A percentile compares a stretch with the other conserved stretches of the same genome.
These are phyloP conservation scores for Crossaster papposus DNA, from an alignment of 53 echinoderm and acorn worm species.

Conservation along the genomic window DNA sequence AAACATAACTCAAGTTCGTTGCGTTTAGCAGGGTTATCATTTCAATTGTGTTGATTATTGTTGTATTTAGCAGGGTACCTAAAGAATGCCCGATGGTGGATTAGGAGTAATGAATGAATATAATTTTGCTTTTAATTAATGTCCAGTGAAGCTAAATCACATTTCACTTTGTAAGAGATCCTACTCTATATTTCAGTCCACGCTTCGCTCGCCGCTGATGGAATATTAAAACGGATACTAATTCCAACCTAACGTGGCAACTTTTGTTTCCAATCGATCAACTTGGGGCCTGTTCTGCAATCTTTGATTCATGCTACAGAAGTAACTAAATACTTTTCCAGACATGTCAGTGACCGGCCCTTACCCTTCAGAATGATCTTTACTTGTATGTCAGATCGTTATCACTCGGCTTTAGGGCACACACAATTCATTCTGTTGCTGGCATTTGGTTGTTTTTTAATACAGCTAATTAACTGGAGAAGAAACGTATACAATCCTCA, in stretches of 20 bases:
- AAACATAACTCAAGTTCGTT: too few relatives aligned
- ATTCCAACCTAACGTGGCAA: not conserved
- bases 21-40: too few relatives aligned
- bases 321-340: not conserved
- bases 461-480: not conserved
- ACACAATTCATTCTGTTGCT: not conserved
- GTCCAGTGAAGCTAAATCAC: not conserved
- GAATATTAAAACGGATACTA: not conserved
- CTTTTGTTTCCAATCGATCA: not conserved
- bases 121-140: not conserved
- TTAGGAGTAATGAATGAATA: too few relatives aligned
- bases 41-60: too few relatives aligned
- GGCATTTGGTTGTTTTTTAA: not conserved
- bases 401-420: conserved; percentile 7
- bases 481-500: not conserved
- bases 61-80: too few relatives aligned
- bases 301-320: not conserved
- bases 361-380: not conserved
- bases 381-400: conserved; percentile 1
- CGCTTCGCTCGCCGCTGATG: not conserved
- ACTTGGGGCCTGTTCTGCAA: not conserved
- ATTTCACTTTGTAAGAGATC: not conserved
- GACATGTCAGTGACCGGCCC: conserved; percentile 36
- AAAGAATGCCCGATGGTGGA: too few relatives aligned
- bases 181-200: not conserved